phyloP scores from a whole-genome alignment of 2,888 invertebrate genomes.

The Temnothorax rugatulus region DNA sequence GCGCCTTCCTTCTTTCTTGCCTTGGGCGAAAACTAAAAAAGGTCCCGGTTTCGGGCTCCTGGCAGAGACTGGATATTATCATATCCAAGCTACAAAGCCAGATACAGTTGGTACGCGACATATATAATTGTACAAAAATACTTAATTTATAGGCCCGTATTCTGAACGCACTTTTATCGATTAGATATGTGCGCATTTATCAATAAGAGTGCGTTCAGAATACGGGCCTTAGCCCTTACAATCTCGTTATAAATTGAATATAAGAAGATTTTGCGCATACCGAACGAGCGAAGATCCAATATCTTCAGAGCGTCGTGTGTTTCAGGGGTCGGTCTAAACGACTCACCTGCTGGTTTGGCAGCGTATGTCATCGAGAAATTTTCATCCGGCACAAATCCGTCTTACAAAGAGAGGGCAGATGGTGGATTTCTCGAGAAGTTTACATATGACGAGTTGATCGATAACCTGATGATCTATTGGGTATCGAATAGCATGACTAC shows the following conservation, averaged over 20 bases:
- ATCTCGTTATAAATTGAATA: neutral
- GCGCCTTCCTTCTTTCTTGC: neutral
- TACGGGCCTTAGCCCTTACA: too few relatives aligned
- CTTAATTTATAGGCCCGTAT: neutral
- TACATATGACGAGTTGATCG: slow-evolving; percentile 86
- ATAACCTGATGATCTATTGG: slow-evolving; percentile 89
- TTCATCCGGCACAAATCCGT: slow-evolving; percentile 89
- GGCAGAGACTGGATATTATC: slow-evolving; percentile 5
- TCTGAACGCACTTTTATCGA: too few relatives aligned
- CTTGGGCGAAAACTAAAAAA: neutral
- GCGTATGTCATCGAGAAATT: slow-evolving; percentile 97
- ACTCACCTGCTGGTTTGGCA: slow-evolving; percentile 94
- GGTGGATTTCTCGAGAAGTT: slow-evolving; percentile 87
- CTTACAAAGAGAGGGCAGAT: slow-evolving; percentile 73
- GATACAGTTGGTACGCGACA: slow-evolving; percentile 14
- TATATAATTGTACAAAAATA: neutral
- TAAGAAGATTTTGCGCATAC: neutral
- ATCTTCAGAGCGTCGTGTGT: neutral
- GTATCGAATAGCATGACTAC: slow-evolving; percentile 85
- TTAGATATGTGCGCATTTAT: neutral
- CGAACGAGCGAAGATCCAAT: neutral
- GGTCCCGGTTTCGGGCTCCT: neutral
- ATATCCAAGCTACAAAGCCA: slow-evolving; percentile 34
- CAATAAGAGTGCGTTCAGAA: too few relatives aligned
- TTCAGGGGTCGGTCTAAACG: slow-evolving; percentile 90